Conservation (phyloP, 2,113 vertebrate species). For the Malurus alboscapulatus region DNA sequence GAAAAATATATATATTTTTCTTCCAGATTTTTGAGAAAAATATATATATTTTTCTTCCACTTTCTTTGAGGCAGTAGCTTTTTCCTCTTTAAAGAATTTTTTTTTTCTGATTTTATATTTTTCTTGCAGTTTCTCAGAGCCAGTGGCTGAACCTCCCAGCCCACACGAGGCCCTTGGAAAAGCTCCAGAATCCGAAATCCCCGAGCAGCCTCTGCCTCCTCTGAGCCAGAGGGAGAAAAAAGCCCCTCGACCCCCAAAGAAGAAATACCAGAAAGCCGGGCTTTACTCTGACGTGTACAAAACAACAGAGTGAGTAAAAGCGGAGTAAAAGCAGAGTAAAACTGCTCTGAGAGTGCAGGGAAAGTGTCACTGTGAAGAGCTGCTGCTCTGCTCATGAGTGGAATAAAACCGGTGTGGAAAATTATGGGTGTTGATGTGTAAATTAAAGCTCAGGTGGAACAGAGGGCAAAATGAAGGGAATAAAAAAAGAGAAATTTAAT, state of each 20-base stretch:
- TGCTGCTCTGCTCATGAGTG: too few species aligned
- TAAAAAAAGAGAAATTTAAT: too few species aligned
- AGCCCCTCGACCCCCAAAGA: conserved; percentile 82
- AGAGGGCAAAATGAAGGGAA: too few species aligned
- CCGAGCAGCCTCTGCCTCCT: conserved; percentile 67
- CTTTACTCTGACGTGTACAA: conserved; percentile 98
- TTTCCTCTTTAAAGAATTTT: too few species aligned
- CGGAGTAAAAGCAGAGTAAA: not conserved
- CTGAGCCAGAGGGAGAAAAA: conserved; percentile 82
- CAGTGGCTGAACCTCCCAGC: conserved; percentile 66
- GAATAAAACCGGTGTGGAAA: too few species aligned
- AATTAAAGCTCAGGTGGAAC: too few species aligned
- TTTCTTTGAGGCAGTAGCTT: conserved; percentile 72
- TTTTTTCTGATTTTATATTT: too few species aligned
- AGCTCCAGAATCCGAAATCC: conserved; percentile 56
- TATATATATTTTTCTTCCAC: conserved; percentile 74
- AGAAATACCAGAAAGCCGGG: conserved; percentile 94
- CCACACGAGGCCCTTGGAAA: conserved; percentile 72
- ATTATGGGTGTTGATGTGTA: too few species aligned
- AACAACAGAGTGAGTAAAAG: conserved; percentile 89
- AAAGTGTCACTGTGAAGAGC: too few species aligned
- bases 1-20: too few species aligned
- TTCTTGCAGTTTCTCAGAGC: conserved; percentile 64
- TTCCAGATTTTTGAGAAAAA: too few species aligned
- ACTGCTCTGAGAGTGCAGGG: not conserved